Evolutionary conservation across 2,888 invertebrate species (phyloP).

Genomic region (Cosmia trapezina): DNA sequence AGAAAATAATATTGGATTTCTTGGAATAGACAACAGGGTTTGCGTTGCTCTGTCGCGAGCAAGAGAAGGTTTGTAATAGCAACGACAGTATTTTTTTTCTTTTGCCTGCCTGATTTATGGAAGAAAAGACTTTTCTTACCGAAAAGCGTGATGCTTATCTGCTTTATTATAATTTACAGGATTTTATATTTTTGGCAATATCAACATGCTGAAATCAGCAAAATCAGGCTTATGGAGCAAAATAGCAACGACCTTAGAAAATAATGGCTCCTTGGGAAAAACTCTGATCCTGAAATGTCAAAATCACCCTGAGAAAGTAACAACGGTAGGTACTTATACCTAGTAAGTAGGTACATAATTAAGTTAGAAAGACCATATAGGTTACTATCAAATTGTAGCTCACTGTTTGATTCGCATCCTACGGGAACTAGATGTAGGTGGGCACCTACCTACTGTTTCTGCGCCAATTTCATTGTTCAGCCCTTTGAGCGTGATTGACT

Average conservation of each 20-base stretch:
- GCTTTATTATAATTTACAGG: slow-evolving; percentile 76
- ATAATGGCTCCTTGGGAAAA: slow-evolving; percentile 83
- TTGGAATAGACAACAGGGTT: slow-evolving; percentile 92
- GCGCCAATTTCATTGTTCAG: too few species aligned
- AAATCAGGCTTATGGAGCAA: slow-evolving; percentile 90
- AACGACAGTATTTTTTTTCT: neutral
- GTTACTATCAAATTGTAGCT: too few species aligned
- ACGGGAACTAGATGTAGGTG: too few species aligned
- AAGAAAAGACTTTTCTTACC: neutral
- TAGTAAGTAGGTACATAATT: too few species aligned
- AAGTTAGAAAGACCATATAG: too few species aligned
- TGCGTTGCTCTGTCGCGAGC: slow-evolving; percentile 95
- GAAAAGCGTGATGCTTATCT: neutral
- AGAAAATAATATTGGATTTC: slow-evolving; percentile 92
- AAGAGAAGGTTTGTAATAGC: slow-evolving; percentile 74
- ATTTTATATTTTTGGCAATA: slow-evolving; percentile 93
- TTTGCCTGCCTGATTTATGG: neutral
- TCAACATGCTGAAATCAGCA: slow-evolving; percentile 83
- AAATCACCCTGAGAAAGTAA: slow-evolving; percentile 83
- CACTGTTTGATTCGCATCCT: too few species aligned
- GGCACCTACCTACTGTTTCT: too few species aligned
- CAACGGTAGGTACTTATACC: slow-evolving; percentile 73
- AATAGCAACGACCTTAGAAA: slow-evolving; percentile 85
- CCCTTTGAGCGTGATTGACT: too few species aligned
- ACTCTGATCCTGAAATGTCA: slow-evolving; percentile 86